Conservation (phyloP, 2,797 vertebrate genomes). For the Sebastes minor region DNA sequence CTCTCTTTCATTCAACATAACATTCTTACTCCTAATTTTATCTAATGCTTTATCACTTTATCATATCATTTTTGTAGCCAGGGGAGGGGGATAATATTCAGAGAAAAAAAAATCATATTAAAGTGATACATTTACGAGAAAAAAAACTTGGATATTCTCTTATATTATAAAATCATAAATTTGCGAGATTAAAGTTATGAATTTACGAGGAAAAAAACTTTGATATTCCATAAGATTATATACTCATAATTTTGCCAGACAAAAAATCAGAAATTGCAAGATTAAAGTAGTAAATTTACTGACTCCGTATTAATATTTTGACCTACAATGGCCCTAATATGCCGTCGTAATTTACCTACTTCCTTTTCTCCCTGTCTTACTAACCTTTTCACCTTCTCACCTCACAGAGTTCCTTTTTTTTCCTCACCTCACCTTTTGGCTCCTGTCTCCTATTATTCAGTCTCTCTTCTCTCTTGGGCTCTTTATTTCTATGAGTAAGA, state of each 20-base stretch:
- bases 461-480: not conserved
- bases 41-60: conserved; percentile 2
- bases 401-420: not conserved
- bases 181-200: too few species aligned
- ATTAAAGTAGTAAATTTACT: too few species aligned
- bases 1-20: not conserved
- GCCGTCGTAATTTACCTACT: not conserved
- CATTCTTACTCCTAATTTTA: conserved; percentile 12
- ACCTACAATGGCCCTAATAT: too few species aligned
- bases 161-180: too few species aligned
- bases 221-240: fast-evolving
- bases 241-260: too few species aligned
- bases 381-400: conserved; percentile 1
- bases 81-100: not conserved
- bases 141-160: not conserved
- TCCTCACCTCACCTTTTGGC: conserved; percentile 9
- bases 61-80: not conserved
- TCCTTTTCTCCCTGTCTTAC: not conserved
- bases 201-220: too few species aligned
- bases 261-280: too few species aligned
- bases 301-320: too few species aligned
- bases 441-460: not conserved
- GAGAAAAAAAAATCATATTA: not conserved
- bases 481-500: conserved; percentile 19
- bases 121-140: too few species aligned